Base-by-base conservation (phyloP, 2,888 invertebrate species). In the Aricia artaxerxes region DNA sequence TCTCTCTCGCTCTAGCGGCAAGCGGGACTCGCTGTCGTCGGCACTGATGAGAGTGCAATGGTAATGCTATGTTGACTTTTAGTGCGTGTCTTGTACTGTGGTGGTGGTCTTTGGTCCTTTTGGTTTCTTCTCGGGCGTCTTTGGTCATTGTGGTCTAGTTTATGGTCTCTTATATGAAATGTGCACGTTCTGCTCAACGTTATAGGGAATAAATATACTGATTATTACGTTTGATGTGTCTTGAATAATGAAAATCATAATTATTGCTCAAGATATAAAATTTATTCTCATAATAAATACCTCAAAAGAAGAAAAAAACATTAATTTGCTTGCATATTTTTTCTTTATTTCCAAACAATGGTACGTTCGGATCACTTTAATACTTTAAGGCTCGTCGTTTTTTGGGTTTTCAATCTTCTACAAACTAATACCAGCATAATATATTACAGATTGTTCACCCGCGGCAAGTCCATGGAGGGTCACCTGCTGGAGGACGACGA, bases 401-500 rank as follows among this genome's bases (percentile, higher is more conserved):
- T 24, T 24, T 24, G 53, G 53, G 53, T 53, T 53, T 53, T 4
- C 11, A 57, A 57, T 16, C 16, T 16, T 3, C 57, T 57, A 16
- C 57, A 13, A 7, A 49, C 49, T 49, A 49, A 49, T 49, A 49
- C 2, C 49, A 2, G 2, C 16, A 57, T 57, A 16, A 57, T 57
- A 16, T 53, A 75, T 76, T 78, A 3, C 35, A 93, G 94, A 85
- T 85, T 94, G 13, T 93, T 95, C 83, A 88, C 91, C 75, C 88
- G 93, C 81, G 91, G 85, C 82, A 94, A 94, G 78, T 83, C 89
- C 24, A 88, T 83, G 9, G 92, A 92, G 1, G 90, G 90, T 1
- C 90, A 92, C 77, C 87, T 95, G 0, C 82, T 94, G 40, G 93
- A 93, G 75, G 94, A 95, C 4, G 94, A 95, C 80, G 93, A 94